Evolutionary conservation across 2,888 invertebrate species (phyloP), one percentile per base, ranked within the genome.

Genomic region (Hybos culiciformis): DNA sequence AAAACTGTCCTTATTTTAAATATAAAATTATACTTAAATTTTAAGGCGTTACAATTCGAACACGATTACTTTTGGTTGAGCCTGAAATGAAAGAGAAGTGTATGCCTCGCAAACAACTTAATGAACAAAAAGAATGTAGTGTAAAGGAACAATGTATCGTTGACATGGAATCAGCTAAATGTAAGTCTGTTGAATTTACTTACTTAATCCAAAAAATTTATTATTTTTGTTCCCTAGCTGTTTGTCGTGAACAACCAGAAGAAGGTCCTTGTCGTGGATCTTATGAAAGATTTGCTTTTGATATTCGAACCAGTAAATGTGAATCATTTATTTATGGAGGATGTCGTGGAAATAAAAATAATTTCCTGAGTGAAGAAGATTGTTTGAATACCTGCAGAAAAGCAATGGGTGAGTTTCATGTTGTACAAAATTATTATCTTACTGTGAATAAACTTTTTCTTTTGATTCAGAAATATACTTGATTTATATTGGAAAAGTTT

Each of bases 321-420:
- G 73, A 81, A 44, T 77, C 84, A 42, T 97, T 97, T 69, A 73
- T 73, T 42, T 97, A 88, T 68, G 88, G 92, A 32, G 87, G 87
- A 34, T 88, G 87, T 52, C 75, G 90, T 45, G 94, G 94, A 32
- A 92, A 87, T 66, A 74, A 78, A 56, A 96, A 96, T 68, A 92
- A 91, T 67, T 96, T 94, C 71, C 72, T 84, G 48, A 79, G 81
- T 12, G 73, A 74, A 51, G 75, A 80, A 21, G 86, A 88, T 57
- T 92, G 92, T 58, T 71, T 73, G 51, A 70, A 69, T 51, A 77
- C 81, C 7, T 90, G 90, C 60, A 52, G 49, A 20, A 46, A 51
- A 19, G 14, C 37, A 33, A 48, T 54, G 32, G 46, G 53, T 54
- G 45, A 45, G 11, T 32, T 33, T 24, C 5, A 17, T 12, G n/a